Evolutionary conservation across 2,888 invertebrate genomes (phyloP), one percentile per base, ranked within the genome.

Genomic region (Esperia sulphurella): DNA sequence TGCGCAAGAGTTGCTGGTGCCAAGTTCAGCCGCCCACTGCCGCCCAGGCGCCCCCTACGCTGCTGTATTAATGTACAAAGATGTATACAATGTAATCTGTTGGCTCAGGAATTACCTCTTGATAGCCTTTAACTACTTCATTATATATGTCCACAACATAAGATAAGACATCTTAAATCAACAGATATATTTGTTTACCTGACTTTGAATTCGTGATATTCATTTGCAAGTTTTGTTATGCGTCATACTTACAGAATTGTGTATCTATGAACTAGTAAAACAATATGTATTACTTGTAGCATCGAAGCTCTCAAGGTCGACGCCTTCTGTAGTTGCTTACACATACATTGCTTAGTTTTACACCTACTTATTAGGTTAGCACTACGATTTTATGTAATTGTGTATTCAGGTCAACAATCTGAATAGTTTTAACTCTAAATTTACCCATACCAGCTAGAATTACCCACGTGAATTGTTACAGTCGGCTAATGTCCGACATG

Each of bases 1-100:
- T 83, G 74, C 78, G 76, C 76, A 83, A 84, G 68, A 65, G 63
- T 61, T 48, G 57, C 54, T 58, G 61, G 65, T 73, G 79, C 83
- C 85, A 84, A 83, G 83, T 74, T 79, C 78, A 76, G 57, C 59
- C 79, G 75, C 84, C 87, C 75, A 81, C 85, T 59, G 61, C 70
- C 68, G 68, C 71, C 78, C 73, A 71, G 58, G 61, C 69, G 58
- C 68, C 73, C 66, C 84, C 87, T 76, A 84, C 84, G 76, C 48
- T 14, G 12, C 13, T 35, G 44, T 45, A 47, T 51, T 45, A 45
- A 51, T 47, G 13, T 37, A 21, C 21, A 21, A 21, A 21, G 21
- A 21, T 21, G 21, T 21, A 21, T 21, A 21, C 21, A 21, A 21
- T 21, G 21, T 21, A 21, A 21, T 21, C 21, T 21, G 31, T 10